Conservation (phyloP, 2,888 invertebrate species). For the Metacarcinus magister region DNA sequence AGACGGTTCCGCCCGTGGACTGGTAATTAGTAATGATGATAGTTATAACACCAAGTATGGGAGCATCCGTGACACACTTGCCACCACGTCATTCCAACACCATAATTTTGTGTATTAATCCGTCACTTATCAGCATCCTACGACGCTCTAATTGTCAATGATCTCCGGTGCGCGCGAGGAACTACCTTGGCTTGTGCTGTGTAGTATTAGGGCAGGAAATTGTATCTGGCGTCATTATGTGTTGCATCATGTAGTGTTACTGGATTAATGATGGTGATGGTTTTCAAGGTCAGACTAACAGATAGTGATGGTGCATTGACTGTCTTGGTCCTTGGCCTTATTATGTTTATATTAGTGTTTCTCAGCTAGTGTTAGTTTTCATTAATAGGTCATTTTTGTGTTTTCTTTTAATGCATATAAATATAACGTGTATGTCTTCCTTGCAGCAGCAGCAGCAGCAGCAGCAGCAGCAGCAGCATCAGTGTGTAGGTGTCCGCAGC, state of each 20-base stretch:
- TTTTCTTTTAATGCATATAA: no score
- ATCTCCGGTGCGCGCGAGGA: not conserved
- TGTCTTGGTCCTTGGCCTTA: no score
- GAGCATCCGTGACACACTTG: not conserved
- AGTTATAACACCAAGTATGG: not conserved
- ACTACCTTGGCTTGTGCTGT: not conserved
- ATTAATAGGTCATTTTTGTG: no score
- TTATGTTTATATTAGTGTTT: no score
- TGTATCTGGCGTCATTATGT: not conserved
- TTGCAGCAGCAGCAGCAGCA: not conserved
- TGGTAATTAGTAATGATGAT: no score
- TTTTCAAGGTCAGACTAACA: not conserved
- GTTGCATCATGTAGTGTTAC: not conserved
- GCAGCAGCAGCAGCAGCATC: not conserved
- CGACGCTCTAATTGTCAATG: not conserved
- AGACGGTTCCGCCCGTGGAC: no score
- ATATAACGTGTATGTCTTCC: not conserved
- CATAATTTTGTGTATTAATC: not conserved
- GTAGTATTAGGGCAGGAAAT: not conserved
- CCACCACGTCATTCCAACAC: not conserved
- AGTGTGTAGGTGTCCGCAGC: not conserved
- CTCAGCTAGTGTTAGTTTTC: no score
- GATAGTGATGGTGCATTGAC: not conserved
- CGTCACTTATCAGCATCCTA: not conserved
- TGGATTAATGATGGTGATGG: not conserved